These are phyloP conservation scores for Diglossa brunneiventris DNA, from an alignment of 2,113 vertebrate genomes.

Conservation along the genomic window DNA sequence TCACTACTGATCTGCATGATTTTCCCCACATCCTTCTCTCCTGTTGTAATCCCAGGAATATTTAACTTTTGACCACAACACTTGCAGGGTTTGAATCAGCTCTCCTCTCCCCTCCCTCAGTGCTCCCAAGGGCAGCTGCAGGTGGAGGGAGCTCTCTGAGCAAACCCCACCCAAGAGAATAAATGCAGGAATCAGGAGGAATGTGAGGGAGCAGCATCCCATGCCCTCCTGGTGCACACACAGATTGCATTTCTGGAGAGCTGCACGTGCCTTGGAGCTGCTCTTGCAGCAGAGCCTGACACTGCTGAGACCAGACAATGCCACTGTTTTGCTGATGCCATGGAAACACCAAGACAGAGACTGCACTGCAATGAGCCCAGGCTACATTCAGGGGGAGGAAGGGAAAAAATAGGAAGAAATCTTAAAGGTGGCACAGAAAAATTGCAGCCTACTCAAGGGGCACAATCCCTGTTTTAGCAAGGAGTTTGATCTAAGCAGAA, in stretches of 20 bases:
- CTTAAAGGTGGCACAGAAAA: neutral
- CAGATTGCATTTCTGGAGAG: constrained; percentile 7
- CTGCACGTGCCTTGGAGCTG: neutral
- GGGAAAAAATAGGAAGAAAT: neutral
- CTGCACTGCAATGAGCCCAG: neutral
- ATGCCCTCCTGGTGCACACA: neutral
- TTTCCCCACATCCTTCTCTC: neutral
- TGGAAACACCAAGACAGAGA: constrained; percentile 38
- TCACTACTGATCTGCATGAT: neutral
- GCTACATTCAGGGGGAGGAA: neutral
- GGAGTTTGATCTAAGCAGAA: neutral
- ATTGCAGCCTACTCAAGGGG: neutral
- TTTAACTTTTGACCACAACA: neutral
- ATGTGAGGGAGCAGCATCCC: neutral
- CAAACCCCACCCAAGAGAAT: neutral
- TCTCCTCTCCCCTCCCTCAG: neutral
- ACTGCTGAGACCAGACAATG: constrained; percentile 22
- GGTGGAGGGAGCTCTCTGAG: neutral
- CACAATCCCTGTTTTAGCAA: neutral
- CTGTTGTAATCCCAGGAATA: neutral
- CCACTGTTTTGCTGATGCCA: constrained; percentile 60
- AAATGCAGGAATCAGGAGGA: neutral
- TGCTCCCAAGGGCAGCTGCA: neutral
- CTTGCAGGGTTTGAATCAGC: neutral
- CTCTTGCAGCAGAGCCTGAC: constrained; percentile 13